Conservation (phyloP, 2,797 vertebrate species). For the Myotis myotis region DNA sequence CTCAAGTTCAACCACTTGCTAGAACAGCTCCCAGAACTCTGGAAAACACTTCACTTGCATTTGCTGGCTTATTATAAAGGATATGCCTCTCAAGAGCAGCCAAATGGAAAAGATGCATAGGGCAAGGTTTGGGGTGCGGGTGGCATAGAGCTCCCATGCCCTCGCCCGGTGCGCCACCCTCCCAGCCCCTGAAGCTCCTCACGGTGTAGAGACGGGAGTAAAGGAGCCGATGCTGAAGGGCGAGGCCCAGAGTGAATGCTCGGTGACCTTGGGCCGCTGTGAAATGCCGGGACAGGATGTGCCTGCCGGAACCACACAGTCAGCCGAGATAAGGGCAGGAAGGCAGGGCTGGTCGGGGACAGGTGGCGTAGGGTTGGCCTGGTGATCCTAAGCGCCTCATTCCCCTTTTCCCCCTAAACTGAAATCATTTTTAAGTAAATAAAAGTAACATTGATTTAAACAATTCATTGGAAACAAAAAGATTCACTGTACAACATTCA, state of each 20-base stretch:
- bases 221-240: not conserved
- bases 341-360: not conserved
- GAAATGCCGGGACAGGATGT: not conserved
- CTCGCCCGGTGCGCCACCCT: not conserved
- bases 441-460: not conserved
- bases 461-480: not conserved
- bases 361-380: not conserved
- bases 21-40: not conserved
- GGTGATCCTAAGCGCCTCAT: not conserved
- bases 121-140: rapidly evolving
- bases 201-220: not conserved
- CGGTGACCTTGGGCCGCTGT: not conserved
- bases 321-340: not conserved
- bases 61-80: not conserved
- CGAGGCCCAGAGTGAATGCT: not conserved
- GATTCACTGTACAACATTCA: not conserved
- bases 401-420: not conserved
- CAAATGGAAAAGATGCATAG: not conserved
- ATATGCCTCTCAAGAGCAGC: not conserved
- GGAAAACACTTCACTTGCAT: not conserved
- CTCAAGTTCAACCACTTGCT: no score
- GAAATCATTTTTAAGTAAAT: not conserved
- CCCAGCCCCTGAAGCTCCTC: not conserved
- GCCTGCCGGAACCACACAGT: no score
- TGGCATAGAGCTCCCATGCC: not conserved